Evolutionary conservation across 2,797 vertebrate species (phyloP), one percentile per base, ranked within the genome.

Genomic region (Myripristis murdjan): DNA sequence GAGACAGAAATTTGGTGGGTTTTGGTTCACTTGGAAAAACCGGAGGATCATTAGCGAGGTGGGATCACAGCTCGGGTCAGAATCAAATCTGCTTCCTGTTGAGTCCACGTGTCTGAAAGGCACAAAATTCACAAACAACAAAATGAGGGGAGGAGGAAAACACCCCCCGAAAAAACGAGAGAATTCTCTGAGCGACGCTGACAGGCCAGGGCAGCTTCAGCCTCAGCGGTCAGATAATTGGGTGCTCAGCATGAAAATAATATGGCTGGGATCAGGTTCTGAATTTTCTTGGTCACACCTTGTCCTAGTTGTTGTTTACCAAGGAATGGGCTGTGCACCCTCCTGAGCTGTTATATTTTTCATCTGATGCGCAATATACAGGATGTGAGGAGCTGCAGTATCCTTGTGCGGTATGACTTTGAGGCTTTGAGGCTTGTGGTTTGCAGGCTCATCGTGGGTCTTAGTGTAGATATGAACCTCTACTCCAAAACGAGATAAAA

Each of bases 171-270:
- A 47, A 64, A 59, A 16, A 4, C 7, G 47, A 35, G 26, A 20
- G 2, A n/a, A n/a, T 35, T 24, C 37, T 39, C 0, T 2, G 44
- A 76, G 20, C 11, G 5, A 39, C 16, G 37, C 47, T 79, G 78
- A 77, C 63, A 64, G 73, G 65, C 57, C 66, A 14, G 35, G 58
- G n/a, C 52, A 20, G 64, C 9, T 18, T 63, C 66, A 37, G 53
- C 43, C 6, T 58, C 59, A 48, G 56, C 47, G 44, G 54, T 71
- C 59, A 73, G 41, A 43, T 86, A 84, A 87, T 86, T 84, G 74
- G 70, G 31, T 55, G 78, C 74, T 75, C 72, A 73, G 82, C 76
- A 44, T 80, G 76, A 86, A 76, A 75, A 81, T 75, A 77, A 80
- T 75, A 51, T 44, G 75, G 6, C 14, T 48, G 65, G 58, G 37